Evolutionary conservation across 1,140 invertebrate genomes (phyloP).

Genomic region (Caligus rogercresseyi): DNA sequence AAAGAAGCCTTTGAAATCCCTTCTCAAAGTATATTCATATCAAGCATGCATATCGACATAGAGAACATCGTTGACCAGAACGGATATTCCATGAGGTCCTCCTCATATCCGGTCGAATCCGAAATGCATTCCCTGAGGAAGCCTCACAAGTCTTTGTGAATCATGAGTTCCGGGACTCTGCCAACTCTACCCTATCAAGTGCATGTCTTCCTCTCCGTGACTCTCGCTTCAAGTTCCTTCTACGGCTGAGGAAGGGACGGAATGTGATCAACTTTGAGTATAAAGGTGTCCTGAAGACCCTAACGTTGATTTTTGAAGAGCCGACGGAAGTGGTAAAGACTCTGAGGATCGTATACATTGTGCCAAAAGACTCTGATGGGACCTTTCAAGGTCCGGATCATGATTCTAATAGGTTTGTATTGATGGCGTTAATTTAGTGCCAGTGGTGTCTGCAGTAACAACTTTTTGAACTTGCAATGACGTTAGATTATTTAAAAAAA

Average conservation of each 20-base stretch:
- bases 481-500: too few species aligned
- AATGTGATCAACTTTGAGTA: background rate
- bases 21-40: too few species aligned
- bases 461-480: too few species aligned
- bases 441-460: too few species aligned
- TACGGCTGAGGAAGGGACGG: background rate
- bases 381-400: background rate
- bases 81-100: background rate
- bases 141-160: background rate
- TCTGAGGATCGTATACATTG: background rate
- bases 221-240: background rate
- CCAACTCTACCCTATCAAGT: background rate
- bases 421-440: too few species aligned
- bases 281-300: background rate
- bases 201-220: background rate
- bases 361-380: background rate
- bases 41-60: background rate
- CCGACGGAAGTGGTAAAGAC: background rate
- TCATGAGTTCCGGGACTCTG: background rate
- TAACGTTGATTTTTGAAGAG: background rate
- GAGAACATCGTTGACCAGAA: background rate
- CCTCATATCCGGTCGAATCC: background rate
- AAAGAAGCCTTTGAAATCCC: too few species aligned
- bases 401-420: background rate
- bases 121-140: too few species aligned